Base-by-base conservation (phyloP, 2,113 vertebrate genomes). In the Vireo altiloquus region DNA sequence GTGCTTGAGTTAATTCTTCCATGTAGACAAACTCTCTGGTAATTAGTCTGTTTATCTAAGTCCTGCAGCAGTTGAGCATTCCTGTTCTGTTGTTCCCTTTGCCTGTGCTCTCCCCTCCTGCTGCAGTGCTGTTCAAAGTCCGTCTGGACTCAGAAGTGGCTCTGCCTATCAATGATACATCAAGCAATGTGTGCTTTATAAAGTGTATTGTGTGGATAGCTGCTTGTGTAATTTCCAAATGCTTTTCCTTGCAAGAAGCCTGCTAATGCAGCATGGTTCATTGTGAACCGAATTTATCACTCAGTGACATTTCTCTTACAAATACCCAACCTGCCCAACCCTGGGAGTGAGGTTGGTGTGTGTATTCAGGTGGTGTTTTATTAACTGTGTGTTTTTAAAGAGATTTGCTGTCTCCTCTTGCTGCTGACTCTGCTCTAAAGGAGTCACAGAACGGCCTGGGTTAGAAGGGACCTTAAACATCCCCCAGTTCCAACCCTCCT, bases 271-370 rank as follows among this genome's bases (percentile, higher is more conserved):
- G 16, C 0, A 0, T 78, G 44, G 24, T 27, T 87, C 19, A 4
- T 74, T 1, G 0, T 31, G 21, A 77, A 20, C 33, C 70, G 40
- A 81, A 40, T 72, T 79, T 69, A 31, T 54, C 63, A 11, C 11
- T 46, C 42, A 10, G 31, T 30, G 46, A 5, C 74, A 35, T 4
- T 33, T 11, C 27, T 85, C 23, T 42, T 49, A 23, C 9, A 64
- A n/a, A 13, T 17, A 24, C 52, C n/a, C 0, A 83, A 11, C 52
- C 11, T 31, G 27, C 14, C 64, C 15, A 4, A 28, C 52, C 17
- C 18, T 50, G 46, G 50, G 33, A 61, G 61, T 0, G 0, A 63
- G 61, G n/a, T 13, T 6, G 22, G 9, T 15, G 10, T 0, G 0
- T 20, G 15, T 63, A 40, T 10, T 18, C 11, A 9, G 11, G 11